Conservation (phyloP, 2,113 vertebrate species). For the Mastomys coucha region DNA sequence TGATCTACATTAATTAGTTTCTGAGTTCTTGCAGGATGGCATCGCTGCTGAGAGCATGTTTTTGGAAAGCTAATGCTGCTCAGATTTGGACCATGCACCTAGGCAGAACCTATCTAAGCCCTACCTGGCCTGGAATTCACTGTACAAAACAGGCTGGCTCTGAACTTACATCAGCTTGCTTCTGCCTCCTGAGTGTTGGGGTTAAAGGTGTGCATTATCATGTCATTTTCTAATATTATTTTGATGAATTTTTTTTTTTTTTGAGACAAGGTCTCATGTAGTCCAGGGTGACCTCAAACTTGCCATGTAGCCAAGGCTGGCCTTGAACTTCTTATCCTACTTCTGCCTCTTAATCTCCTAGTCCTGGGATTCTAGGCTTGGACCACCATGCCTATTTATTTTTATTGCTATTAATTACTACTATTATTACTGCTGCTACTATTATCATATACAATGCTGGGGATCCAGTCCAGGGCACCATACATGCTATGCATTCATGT, state of each 20-base stretch:
- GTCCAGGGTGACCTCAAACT: neutral
- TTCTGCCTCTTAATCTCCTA: neutral
- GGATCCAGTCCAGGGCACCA: neutral
- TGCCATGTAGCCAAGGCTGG: neutral
- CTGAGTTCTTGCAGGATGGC: conserved; percentile 7
- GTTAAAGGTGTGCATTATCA: neutral
- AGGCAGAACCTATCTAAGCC: neutral
- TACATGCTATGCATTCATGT: neutral
- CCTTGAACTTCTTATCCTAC: neutral
- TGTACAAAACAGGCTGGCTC: neutral
- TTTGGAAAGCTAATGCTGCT: conserved; percentile 17
- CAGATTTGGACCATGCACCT: neutral
- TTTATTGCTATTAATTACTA: neutral
- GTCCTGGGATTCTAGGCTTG: neutral
- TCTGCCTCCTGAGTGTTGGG: neutral
- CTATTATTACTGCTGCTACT: neutral
- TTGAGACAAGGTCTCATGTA: neutral
- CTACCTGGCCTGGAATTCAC: neutral
- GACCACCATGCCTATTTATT: neutral
- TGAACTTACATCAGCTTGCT: neutral
- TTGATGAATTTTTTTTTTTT: neutral
- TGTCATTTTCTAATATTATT: neutral
- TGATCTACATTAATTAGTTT: neutral
- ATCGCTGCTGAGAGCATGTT: neutral
- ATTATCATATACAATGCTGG: neutral